Conservation (phyloP, 2,888 invertebrate species). For the Chironomus riparius region DNA sequence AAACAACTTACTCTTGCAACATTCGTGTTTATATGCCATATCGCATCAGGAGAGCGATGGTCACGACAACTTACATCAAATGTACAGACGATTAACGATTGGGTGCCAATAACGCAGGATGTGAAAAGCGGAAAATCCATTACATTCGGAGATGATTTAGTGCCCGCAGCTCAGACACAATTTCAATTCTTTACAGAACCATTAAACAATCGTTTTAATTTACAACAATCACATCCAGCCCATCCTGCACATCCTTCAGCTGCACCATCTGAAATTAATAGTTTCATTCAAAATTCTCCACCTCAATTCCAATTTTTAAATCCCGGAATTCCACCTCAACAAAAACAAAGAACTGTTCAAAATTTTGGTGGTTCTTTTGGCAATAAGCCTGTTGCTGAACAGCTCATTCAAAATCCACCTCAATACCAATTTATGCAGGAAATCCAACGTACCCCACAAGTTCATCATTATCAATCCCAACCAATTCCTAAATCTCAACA, state of each 20-base stretch:
- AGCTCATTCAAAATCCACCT: slow-evolving; percentile 13
- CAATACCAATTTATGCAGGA: slow-evolving; percentile 25
- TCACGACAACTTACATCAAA: slow-evolving; percentile 38
- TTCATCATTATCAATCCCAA: slow-evolving; percentile 26
- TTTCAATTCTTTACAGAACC: slow-evolving; percentile 35
- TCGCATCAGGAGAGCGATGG: slow-evolving; percentile 36
- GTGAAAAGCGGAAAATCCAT: slow-evolving; percentile 33
- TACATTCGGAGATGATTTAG: slow-evolving; percentile 31
- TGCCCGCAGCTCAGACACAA: slow-evolving; percentile 39
- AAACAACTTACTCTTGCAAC: neutral
- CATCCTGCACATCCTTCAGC: neutral
- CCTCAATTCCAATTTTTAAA: slow-evolving; percentile 23
- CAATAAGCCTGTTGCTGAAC: slow-evolving; percentile 24
- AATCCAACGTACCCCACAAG: slow-evolving; percentile 25
- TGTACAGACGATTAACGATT: slow-evolving; percentile 41
- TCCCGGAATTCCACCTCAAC: neutral
- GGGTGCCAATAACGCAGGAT: slow-evolving; percentile 45
- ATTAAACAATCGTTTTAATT: slow-evolving; percentile 11
- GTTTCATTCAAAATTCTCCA: slow-evolving; percentile 7
- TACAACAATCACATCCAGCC: slow-evolving; percentile 25
- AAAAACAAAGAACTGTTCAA: slow-evolving; percentile 24
- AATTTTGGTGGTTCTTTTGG: slow-evolving; percentile 11
- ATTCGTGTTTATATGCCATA: neutral
- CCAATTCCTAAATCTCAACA: slow-evolving; percentile 5
- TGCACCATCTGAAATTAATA: slow-evolving; percentile 16